Conservation (phyloP, 2,888 invertebrate genomes). For the Protula sp. region DNA sequence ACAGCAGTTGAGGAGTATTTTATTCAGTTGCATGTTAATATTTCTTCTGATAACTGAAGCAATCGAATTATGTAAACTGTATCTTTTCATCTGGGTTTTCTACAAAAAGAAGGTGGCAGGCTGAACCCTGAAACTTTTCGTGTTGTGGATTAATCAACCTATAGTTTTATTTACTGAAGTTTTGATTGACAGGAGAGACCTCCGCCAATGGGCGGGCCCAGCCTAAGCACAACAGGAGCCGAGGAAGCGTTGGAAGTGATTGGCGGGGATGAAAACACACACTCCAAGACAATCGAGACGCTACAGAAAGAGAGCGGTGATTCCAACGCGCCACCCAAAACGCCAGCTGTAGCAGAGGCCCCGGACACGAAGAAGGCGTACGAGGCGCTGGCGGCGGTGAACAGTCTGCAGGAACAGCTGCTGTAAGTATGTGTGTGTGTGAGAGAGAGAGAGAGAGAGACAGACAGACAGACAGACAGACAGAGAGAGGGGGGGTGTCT, state of each 20-base stretch:
- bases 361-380: conserved; percentile 35
- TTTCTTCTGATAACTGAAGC: too few species aligned
- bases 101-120: too few species aligned
- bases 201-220: not conserved
- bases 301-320: not conserved
- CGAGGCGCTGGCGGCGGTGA: conserved; percentile 44
- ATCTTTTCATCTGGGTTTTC: too few species aligned
- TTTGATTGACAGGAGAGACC: not conserved
- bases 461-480: too few species aligned
- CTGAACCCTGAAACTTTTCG: too few species aligned
- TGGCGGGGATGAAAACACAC: conserved; percentile 47
- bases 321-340: not conserved
- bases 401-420: conserved; percentile 41
- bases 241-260: conserved; percentile 36
- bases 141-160: too few species aligned
- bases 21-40: too few species aligned
- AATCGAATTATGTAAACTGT: too few species aligned
- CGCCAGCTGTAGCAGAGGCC: conserved; percentile 10
- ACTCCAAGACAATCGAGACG: conserved; percentile 25
- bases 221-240: not conserved
- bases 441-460: not conserved
- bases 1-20: too few species aligned
- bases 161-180: too few species aligned
- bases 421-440: conserved; percentile 32
- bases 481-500: too few species aligned